Base-by-base conservation (phyloP, 2,888 invertebrate genomes). In the Perizoma flavofasciatum region DNA sequence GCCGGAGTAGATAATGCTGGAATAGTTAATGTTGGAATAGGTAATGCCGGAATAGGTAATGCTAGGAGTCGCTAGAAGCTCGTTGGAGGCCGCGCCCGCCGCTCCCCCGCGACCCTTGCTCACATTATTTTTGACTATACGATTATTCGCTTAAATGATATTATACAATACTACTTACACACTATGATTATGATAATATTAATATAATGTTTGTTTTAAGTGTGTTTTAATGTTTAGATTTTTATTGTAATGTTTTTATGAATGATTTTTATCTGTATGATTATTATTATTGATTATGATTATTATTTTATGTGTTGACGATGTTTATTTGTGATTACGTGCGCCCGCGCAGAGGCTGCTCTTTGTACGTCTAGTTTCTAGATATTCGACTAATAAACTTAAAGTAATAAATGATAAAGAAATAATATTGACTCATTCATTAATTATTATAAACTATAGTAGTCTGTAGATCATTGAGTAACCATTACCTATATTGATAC, bases 191-290 rank as follows among this genome's bases (percentile, higher is more conserved):
- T 81, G 86, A 88, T 91, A 92, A 89, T 91, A 91, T 92, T 92
- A 92, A 91, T 92, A 91, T 92, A 92, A 91, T 92, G 89, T 90
- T 92, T 92, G 92, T 92, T 92, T 92, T 92, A 91, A 91, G 92
- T 85, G 92, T 91, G 92, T 91, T 91, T 92, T 91, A 91, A 92
- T 89, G 90, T 91, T 92, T 92, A 92, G 92, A 92, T 91, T 92
- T 92, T 92, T 92, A 92, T 92, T 92, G 88, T 92, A 92, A 92
- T 92, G 92, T 92, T 92, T 92, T 92, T 91, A 91, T 92, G 91
- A 85, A 92, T 91, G 92, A 91, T 92, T 92, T 91, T 91, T 92
- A 92, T 92, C 89, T 88, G 91, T 91, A 90, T 86, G 87, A 91
- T 90, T 90, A 91, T 90, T 91, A 89, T 89, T 91, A 89, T 90